Evolutionary conservation across 2,113 vertebrate genomes (phyloP).

Genomic region (Probosciger aterrimus): DNA sequence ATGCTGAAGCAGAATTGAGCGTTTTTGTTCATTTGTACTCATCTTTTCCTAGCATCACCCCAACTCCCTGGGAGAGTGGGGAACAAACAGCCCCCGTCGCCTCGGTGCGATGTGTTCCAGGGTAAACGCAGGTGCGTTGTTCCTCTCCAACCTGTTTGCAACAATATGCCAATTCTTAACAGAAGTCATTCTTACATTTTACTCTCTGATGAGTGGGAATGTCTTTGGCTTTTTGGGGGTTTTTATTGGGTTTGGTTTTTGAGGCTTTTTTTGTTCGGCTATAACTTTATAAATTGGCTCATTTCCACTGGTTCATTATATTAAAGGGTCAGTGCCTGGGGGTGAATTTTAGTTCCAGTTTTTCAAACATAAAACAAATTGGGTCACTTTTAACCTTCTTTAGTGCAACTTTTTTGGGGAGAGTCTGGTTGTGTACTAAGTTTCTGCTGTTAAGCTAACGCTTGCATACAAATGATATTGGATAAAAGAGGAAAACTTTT

Average conservation of each 20-base stretch:
- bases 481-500: background rate
- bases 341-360: background rate
- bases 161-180: background rate
- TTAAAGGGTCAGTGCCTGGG: background rate
- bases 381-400: background rate
- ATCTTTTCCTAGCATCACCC: background rate
- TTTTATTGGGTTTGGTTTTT: background rate
- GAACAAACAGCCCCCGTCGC: accelerated
- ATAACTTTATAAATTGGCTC: background rate
- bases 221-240: background rate
- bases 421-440: background rate
- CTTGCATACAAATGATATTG: background rate
- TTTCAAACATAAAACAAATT: background rate
- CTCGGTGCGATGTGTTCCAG: background rate
- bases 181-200: background rate
- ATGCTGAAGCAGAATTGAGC: constrained; percentile 10
- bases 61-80: background rate
- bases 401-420: background rate
- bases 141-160: background rate
- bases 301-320: background rate
- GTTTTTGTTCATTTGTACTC: background rate
- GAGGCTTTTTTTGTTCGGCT: background rate
- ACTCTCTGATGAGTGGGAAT: background rate
- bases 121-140: background rate
- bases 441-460: constrained; percentile 7